Percentiles rank a stretch among this genome's conserved stretches.
These are phyloP conservation scores for Tipula helvola DNA, from an alignment of 2,888 invertebrate genomes.

Conservation along the genomic window DNA sequence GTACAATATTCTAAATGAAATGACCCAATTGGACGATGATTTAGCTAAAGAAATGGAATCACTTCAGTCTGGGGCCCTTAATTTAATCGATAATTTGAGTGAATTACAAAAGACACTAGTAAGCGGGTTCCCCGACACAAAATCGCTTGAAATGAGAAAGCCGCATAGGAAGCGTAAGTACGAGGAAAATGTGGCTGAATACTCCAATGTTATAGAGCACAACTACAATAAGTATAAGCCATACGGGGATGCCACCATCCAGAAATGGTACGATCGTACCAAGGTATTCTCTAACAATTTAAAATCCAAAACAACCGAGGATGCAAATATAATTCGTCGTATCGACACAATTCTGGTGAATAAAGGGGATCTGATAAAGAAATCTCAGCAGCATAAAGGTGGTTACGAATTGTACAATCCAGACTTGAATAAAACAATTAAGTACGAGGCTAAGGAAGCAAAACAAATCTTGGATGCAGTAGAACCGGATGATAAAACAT, in stretches of 20 bases:
- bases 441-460: constrained; percentile 4
- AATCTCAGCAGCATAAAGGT: constrained; percentile 68
- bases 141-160: constrained; percentile 41
- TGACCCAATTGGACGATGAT: constrained; percentile 36
- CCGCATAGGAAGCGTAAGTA: constrained; percentile 33
- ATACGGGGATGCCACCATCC: constrained; percentile 68
- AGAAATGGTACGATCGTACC: constrained; percentile 94
- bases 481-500: constrained; percentile 27
- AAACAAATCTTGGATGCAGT: constrained; percentile 22
- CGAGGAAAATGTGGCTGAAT: constrained; percentile 33
- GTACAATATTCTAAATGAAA: constrained; percentile 38
- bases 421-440: constrained; percentile 16
- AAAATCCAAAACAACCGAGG: constrained; percentile 37
- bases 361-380: constrained; percentile 56
- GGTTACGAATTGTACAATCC: constrained; percentile 51
- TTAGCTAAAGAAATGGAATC: constrained; percentile 40
- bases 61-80: constrained; percentile 42
- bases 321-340: constrained; percentile 46
- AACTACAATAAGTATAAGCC: constrained; percentile 47
- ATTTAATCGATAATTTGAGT: constrained; percentile 50
- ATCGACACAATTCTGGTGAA: constrained; percentile 76
- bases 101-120: constrained; percentile 41
- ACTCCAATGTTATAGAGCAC: constrained; percentile 42
- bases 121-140: neutral
- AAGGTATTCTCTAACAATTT: constrained; percentile 50